These are phyloP conservation scores for Mimas tiliae DNA, from an alignment of 2,888 invertebrate species.

Conservation along the genomic window DNA sequence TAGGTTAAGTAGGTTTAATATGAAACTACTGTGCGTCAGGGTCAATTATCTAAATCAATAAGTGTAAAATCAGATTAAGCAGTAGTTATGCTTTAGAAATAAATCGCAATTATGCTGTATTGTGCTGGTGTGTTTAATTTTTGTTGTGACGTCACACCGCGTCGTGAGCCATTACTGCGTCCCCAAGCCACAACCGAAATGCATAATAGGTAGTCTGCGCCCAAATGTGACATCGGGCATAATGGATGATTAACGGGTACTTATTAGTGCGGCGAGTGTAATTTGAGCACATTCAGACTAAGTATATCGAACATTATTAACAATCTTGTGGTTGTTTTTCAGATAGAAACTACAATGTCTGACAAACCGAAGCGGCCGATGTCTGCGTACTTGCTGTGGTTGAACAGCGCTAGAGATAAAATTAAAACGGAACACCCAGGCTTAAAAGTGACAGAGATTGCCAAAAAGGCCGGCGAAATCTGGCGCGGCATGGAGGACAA, in stretches of 20 bases:
- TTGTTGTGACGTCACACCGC: background rate
- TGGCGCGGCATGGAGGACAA: conserved; percentile 94
- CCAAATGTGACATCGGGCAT: background rate
- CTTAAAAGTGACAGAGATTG: conserved; percentile 92
- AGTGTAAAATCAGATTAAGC: background rate
- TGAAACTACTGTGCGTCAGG: background rate
- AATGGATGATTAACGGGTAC: background rate
- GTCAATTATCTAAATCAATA: background rate
- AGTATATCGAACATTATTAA: background rate
- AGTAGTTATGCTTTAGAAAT: background rate
- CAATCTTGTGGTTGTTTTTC: background rate
- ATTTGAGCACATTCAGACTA: background rate
- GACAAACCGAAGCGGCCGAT: conserved; percentile 94
- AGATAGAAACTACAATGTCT: conserved; percentile 70
- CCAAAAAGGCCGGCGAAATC: conserved; percentile 95
- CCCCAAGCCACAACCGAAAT: background rate
- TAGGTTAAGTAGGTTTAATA: conserved; percentile 4
- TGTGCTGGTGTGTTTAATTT: background rate
- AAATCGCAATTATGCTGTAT: background rate
- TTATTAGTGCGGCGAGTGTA: background rate
- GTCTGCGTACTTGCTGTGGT: conserved; percentile 95
- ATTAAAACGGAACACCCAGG: conserved; percentile 94
- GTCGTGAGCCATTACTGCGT: background rate
- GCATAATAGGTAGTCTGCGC: background rate
- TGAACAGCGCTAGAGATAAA: conserved; percentile 91